These are phyloP conservation scores for Columba janthina DNA, from an alignment of 2,113 vertebrate species.

Conservation along the genomic window DNA sequence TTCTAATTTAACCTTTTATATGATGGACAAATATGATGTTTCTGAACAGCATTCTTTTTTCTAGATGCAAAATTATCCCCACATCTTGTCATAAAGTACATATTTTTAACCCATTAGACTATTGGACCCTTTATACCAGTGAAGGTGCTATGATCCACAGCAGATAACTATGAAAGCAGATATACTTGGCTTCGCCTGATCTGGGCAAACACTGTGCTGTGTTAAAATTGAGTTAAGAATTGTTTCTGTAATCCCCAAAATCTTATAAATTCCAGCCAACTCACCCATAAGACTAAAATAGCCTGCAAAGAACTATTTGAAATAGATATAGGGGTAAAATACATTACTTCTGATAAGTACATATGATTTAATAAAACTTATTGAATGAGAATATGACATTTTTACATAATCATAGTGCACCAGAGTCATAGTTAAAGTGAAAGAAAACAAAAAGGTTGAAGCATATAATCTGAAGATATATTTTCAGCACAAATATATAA, in stretches of 20 bases:
- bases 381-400: not conserved
- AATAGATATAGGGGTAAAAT: not conserved
- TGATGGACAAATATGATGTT: not conserved
- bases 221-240: not conserved
- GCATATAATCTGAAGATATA: not conserved
- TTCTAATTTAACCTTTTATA: not conserved
- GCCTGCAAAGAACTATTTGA: not conserved
- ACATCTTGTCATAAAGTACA: not conserved
- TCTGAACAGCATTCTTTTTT: not conserved
- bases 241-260: not conserved
- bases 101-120: not conserved
- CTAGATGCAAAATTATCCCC: not conserved
- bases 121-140: not conserved
- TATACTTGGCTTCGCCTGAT: not conserved
- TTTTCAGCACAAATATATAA: not conserved
- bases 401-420: not conserved
- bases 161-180: not conserved
- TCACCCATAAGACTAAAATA: not conserved
- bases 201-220: not conserved
- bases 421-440: not conserved
- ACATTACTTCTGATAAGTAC: not conserved
- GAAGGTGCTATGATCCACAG: not conserved
- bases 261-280: not conserved
- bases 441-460: not conserved
- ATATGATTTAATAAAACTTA: not conserved